Percentiles rank a stretch among this genome's conserved stretches.
Conservation (phyloP, 2,113 vertebrate species). For the Anolis carolinensis region DNA sequence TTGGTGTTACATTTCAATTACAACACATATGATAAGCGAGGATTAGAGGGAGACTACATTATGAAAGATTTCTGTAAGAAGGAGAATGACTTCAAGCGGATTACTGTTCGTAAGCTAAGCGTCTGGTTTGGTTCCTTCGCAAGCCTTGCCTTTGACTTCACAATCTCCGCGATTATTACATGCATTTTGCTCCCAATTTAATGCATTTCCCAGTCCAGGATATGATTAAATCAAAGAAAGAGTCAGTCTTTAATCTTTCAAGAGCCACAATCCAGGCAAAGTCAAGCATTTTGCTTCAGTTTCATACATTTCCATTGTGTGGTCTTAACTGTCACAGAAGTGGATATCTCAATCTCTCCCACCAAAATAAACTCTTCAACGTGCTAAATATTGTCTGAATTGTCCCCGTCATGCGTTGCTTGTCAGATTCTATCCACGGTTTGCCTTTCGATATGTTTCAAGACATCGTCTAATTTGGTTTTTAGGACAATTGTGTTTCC, state of each 20-base stretch:
- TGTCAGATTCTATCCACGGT: neutral
- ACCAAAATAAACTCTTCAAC: neutral
- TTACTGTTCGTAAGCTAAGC: neutral
- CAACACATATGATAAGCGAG: neutral
- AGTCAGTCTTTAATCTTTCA: neutral
- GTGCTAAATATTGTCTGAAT: neutral
- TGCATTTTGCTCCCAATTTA: neutral
- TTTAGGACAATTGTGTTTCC: neutral
- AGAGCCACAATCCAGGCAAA: neutral
- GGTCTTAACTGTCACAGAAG: neutral
- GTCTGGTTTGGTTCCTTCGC: neutral
- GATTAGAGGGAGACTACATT: too few relatives aligned
- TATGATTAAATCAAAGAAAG: neutral
- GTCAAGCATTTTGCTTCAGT: too few relatives aligned
- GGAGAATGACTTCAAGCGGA: neutral
- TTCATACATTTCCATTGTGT: neutral
- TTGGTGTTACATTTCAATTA: neutral
- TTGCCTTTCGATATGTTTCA: neutral
- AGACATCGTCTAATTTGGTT: too few relatives aligned
- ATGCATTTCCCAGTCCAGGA: neutral
- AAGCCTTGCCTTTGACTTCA: neutral
- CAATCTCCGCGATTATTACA: neutral
- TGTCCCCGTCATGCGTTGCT: neutral
- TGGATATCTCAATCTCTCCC: neutral
- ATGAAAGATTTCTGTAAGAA: neutral